Evolutionary conservation across 2,888 invertebrate species (phyloP).

Genomic region (Yponomeuta sedellus): DNA sequence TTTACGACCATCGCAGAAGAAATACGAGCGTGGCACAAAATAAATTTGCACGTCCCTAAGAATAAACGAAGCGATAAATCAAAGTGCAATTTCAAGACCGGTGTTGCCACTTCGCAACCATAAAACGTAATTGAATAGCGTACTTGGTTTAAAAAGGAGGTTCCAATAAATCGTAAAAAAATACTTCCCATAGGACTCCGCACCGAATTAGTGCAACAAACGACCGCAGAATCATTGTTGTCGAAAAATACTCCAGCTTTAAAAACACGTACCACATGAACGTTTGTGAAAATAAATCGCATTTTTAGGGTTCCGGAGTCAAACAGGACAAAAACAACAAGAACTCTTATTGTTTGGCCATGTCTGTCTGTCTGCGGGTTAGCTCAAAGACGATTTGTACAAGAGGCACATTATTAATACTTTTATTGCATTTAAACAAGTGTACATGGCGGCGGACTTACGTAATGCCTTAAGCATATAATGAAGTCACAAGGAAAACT

Average conservation of each 20-base stretch:
- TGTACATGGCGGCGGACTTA: too few species aligned
- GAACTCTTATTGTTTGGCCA: too few species aligned
- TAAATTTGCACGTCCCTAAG: conserved; percentile 23
- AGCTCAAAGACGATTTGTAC: too few species aligned
- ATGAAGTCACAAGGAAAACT: too few species aligned
- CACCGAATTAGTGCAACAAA: neutral
- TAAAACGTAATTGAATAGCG: conserved; percentile 67
- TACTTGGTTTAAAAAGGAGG: conserved; percentile 33
- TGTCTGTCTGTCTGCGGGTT: too few species aligned
- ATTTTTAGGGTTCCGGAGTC: too few species aligned
- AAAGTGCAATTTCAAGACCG: conserved; percentile 44
- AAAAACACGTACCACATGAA: too few species aligned
- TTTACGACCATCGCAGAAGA: conserved; percentile 15
- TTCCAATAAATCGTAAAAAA: conserved; percentile 44
- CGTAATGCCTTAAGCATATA: too few species aligned
- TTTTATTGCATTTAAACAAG: too few species aligned
- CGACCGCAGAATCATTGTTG: neutral
- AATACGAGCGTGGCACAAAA: conserved; percentile 24
- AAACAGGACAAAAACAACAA: too few species aligned
- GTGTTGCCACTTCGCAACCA: conserved; percentile 50
- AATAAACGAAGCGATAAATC: conserved; percentile 61
- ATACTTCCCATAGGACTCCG: conserved; percentile 18
- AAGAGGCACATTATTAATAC: too few species aligned
- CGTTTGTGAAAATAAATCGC: too few species aligned
- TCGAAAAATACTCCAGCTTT: neutral